Evolutionary conservation across 2,797 vertebrate species (phyloP).

Genomic region (Enteromius unitaeniatus): DNA sequence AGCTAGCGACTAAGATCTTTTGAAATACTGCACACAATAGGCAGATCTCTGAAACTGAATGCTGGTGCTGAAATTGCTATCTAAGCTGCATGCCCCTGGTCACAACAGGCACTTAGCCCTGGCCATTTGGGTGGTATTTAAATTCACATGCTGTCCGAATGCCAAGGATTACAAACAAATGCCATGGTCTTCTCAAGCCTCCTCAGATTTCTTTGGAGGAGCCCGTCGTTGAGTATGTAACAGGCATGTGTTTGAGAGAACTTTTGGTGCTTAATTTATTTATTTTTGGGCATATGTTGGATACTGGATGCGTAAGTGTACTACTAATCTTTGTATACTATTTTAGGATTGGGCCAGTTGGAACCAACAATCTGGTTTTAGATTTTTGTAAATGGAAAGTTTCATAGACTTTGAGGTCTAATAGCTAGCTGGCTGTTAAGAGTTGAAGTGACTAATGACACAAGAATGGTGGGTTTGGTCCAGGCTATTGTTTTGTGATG

Average conservation of each 20-base stretch:
- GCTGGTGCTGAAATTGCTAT: slow-evolving; percentile 33
- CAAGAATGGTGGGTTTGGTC: background rate
- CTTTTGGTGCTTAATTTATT: background rate
- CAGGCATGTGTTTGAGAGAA: background rate
- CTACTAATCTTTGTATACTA: background rate
- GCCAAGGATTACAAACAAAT: slow-evolving; percentile 48
- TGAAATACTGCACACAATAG: slow-evolving; percentile 27
- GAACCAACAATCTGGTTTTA: background rate
- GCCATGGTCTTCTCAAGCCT: slow-evolving; percentile 31
- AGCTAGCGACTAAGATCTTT: slow-evolving; percentile 3
- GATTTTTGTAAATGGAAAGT: background rate
- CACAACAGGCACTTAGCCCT: slow-evolving; percentile 29
- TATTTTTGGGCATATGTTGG: background rate
- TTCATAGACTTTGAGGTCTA: background rate
- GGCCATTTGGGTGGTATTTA: slow-evolving; percentile 43
- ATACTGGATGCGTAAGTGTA: background rate
- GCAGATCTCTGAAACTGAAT: slow-evolving; percentile 30
- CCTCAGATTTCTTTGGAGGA: slow-evolving; percentile 19
- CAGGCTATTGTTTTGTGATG: slow-evolving; percentile 32
- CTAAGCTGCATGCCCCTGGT: slow-evolving; percentile 34
- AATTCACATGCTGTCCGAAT: slow-evolving; percentile 30
- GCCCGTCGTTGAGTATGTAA: background rate
- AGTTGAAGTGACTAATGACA: background rate
- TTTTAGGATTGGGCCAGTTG: background rate
- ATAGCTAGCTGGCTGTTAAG: background rate